A percentile compares a stretch with the other conserved stretches of the same genome.
Conservation (phyloP, 2,888 invertebrate genomes). For the Drosophila borealis region DNA sequence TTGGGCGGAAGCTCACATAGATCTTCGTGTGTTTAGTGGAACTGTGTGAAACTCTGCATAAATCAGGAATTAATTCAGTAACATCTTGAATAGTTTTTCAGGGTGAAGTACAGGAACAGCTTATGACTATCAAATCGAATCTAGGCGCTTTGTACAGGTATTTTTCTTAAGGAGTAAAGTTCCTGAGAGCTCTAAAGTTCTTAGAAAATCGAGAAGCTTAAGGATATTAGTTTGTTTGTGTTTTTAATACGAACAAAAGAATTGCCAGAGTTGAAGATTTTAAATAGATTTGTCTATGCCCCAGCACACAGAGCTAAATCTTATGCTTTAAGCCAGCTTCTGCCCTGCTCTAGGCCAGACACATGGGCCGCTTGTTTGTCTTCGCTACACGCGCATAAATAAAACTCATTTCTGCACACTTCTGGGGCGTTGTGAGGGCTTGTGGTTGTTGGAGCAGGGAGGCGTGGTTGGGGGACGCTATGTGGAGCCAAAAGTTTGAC, state of each 20-base stretch:
- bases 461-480: background rate
- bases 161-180: no score
- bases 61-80: no score
- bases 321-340: conserved; percentile 35
- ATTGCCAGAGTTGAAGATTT: conserved; percentile 8
- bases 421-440: background rate
- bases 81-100: no score
- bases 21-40: no score
- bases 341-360: conserved; percentile 3
- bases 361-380: conserved; percentile 57
- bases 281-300: conserved; percentile 8
- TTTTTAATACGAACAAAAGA: background rate
- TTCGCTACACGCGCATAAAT: conserved; percentile 75
- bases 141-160: no score
- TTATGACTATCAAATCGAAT: no score
- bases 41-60: no score
- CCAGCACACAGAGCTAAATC: background rate
- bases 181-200: no score
- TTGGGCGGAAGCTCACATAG: no score
- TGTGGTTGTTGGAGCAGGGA: background rate
- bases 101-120: no score
- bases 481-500: conserved; percentile 64
- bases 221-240: background rate
- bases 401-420: conserved; percentile 67
- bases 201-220: no score